Evolutionary conservation across 92 coral and sea anemone species (phyloP).

Genomic region (Paragorgia papillata): DNA sequence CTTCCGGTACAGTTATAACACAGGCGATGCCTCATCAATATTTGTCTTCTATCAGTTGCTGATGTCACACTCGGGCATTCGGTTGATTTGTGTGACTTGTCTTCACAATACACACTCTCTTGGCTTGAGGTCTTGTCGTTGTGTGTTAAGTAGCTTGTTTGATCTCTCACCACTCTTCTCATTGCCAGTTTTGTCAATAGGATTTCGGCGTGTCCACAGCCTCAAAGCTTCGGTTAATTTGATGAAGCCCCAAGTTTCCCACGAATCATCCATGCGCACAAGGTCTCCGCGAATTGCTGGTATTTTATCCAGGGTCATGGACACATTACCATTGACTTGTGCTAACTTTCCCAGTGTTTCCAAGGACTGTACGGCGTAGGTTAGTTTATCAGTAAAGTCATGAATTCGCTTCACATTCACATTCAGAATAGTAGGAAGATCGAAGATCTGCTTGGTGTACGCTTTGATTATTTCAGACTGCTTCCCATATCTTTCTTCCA

Average conservation of each 20-base stretch:
- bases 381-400: not conserved
- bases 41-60: conserved; percentile 41
- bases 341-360: not conserved
- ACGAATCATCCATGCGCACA: conserved; percentile 25
- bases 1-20: conserved; percentile 59
- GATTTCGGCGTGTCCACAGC: conserved; percentile 9
- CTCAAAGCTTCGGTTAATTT: conserved; percentile 32
- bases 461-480: not conserved
- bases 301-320: conserved; percentile 41
- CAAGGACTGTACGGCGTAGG: not conserved
- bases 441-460: not conserved
- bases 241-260: conserved; percentile 34
- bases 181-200: not conserved
- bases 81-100: conserved; percentile 34
- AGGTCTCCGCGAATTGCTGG: conserved; percentile 32
- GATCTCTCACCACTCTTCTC: no score
- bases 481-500: not conserved
- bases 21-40: conserved; percentile 42
- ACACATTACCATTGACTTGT: not conserved
- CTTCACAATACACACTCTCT: conserved; percentile 58
- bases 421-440: not conserved
- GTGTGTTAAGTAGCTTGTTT: no score
- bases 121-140: no score
- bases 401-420: not conserved
- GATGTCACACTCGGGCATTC: conserved; percentile 31